Base-by-base conservation (phyloP, 1,140 invertebrate species). In the Dendroctonus ponderosae region DNA sequence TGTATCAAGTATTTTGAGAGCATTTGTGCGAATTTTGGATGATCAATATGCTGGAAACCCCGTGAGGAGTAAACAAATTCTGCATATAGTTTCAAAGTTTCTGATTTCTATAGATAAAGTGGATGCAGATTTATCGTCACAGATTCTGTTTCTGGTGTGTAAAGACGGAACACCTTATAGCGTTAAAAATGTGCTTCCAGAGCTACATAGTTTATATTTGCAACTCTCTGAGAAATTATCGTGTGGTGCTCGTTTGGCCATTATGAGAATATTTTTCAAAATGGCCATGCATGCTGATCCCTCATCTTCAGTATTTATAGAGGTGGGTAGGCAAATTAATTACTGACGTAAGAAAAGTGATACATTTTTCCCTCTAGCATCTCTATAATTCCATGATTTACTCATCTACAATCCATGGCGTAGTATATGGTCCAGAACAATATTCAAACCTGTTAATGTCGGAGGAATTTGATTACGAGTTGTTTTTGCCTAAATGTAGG, bases 221-320 rank as follows among this genome's bases (percentile, higher is more conserved):
- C 41, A 57, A 38, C 40, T 71, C 26, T 42, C 62, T 48, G 9
- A 51, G 0, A 71, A 66, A 66, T 8, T 43, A 5, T 42, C 63
- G 56, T 46, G 8, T 48, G 44, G 52, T 15, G 43, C 50, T 14
- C 48, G 62, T 48, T 7, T 42, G 44, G 48, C 59, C 11, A 65
- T 71, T 52, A 51, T 71, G 43, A 65, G 52, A 49, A 67, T 71
- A 51, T 66, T 71, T 46, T 62, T 62, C 15, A 71, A 68, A 53
- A 68, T 58, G 66, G 69, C 69, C 9, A 68, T 71, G 62, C 69
- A 71, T 62, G 44, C 63, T n/a, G 69, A 71, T 62, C 15, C 62
- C n/a, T 51, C 57, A 37, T 54, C 69, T 53, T 46, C 41, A 40
- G 37, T 43, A 40, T 71, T 68, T 59, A 11, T 53, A 51, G 57